These are phyloP conservation scores for Recurvirostra avosetta DNA, from an alignment of 2,113 vertebrate genomes.

Conservation along the genomic window DNA sequence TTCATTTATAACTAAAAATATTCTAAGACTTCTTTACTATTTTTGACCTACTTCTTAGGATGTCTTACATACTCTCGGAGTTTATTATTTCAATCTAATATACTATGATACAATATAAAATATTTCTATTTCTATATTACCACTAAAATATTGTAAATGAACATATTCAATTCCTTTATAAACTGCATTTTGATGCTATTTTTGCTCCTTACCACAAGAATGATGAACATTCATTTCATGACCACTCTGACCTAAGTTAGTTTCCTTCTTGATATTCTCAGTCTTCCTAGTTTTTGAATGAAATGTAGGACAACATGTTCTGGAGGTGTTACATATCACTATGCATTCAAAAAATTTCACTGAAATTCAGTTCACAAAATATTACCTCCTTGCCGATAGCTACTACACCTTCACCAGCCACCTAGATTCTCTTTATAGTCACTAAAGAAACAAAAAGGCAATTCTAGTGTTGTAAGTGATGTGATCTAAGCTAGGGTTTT, in stretches of 20 bases:
- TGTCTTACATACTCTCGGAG: background rate
- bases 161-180: background rate
- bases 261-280: background rate
- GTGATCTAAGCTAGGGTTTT: background rate
- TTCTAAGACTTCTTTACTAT: background rate
- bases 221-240: background rate
- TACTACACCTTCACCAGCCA: background rate
- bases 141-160: background rate
- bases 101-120: background rate
- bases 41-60: background rate
- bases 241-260: background rate
- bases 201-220: background rate
- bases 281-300: background rate
- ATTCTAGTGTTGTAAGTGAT: background rate
- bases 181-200: background rate
- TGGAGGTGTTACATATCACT: background rate
- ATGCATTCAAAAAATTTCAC: background rate
- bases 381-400: background rate
- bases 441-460: background rate
- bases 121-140: background rate
- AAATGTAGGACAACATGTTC: background rate
- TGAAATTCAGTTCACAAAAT: background rate
- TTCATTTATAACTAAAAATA: background rate
- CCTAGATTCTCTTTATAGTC: background rate
- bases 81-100: background rate